Base-by-base conservation (phyloP, 2,113 vertebrate species). In the Probosciger aterrimus region DNA sequence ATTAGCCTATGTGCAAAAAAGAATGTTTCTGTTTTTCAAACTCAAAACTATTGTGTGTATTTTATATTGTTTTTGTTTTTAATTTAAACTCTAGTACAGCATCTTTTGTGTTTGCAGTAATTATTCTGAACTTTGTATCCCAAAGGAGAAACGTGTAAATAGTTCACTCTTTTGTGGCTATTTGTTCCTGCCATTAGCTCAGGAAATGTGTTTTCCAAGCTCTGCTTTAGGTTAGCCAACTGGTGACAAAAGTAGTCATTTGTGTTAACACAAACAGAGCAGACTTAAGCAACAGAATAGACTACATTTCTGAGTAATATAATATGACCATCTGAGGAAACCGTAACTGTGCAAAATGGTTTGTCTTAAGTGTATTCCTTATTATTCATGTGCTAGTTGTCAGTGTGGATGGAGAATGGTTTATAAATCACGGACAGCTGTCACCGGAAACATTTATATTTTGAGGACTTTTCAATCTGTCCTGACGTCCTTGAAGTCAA, bases 21-120 rank as follows among this genome's bases (percentile, higher is more conserved):
- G 33, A 93, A 85, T 88, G 23, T 83, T 95, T 87, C 82, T 94
- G 19, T 80, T 96, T 93, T 50, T 82, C 73, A 83, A 92, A 80
- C 68, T 93, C 46, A 67, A 31, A 90, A 86, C 76, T 20, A 79
- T 35, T 92, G 24, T 82, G 52, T 47, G 19, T 62, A n/a, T 88
- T 96, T 86, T 80, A 57, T 76, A 86, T 90, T 92, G 88, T 17
- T 96, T 96, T 96, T 96, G 94, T 68, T 92, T 94, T 93, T 86
- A 93, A 97, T 94, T 96, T 88, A 83, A 96, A 74, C 14, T 71
- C 33, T 60, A 77, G 75, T 71, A 77, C 79, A 88, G 23, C 28
- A 77, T 88, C 92, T 94, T 93, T 93, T 90, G 94, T 91, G 55
- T 81, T 94, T 88, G 64, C 55, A 82, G 90, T 93, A 92, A 96